phyloP scores from a whole-genome alignment of 2,113 vertebrate species.

The Seriola rivoliana region DNA sequence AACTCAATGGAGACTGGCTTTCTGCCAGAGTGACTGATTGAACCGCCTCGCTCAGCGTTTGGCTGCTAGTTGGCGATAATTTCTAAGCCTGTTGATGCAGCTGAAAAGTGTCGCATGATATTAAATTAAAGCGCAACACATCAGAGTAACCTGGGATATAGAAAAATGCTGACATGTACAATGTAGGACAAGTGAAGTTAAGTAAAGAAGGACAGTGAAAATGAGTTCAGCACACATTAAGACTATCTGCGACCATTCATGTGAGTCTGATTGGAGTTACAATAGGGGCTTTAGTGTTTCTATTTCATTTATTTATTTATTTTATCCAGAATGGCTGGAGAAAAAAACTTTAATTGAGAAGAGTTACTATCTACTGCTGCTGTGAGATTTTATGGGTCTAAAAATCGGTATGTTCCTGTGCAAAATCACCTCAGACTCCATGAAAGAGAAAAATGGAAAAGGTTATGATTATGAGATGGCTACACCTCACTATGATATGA shows the following conservation, averaged over 20 bases:
- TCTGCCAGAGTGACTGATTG: background rate
- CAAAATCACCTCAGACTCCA: background rate
- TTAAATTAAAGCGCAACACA: background rate
- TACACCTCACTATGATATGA: too few relatives aligned
- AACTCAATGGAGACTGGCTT: background rate
- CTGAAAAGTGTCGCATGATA: background rate
- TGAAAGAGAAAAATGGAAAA: too few relatives aligned
- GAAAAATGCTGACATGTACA: background rate
- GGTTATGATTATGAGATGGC: too few relatives aligned
- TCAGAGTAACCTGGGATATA: background rate
- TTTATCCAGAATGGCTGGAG: background rate
- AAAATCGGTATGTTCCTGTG: background rate
- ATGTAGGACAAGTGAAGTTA: background rate
- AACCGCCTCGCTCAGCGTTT: constrained; percentile 1
- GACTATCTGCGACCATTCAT: too few relatives aligned
- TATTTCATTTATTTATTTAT: too few relatives aligned
- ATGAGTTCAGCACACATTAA: background rate
- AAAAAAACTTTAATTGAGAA: too few relatives aligned
- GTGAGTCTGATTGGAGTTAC: too few relatives aligned
- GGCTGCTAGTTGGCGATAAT: background rate
- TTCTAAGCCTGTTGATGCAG: background rate
- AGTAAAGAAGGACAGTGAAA: background rate
- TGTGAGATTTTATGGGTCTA: background rate
- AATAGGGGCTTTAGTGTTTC: too few relatives aligned
- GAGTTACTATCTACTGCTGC: background rate